phyloP scores from a whole-genome alignment of 2,888 invertebrate species.

The Empis livida region DNA sequence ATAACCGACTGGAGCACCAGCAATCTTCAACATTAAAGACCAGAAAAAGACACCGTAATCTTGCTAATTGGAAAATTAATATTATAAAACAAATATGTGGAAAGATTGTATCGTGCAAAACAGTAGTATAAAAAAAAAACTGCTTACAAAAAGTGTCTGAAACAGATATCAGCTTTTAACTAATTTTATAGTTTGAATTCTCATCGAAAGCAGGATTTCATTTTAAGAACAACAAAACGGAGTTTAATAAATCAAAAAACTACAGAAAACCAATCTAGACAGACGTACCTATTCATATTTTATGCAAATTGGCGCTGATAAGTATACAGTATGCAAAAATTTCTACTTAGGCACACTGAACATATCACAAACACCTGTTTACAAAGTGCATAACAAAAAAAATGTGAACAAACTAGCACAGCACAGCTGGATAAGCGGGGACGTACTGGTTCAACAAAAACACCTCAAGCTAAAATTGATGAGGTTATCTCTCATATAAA shows the following conservation, averaged over 20 bases:
- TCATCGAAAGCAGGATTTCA: constrained; percentile 2
- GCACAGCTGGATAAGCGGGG: not conserved
- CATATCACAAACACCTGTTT: constrained; percentile 4
- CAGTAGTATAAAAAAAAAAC: too few species aligned
- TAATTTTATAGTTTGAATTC: constrained; percentile 1
- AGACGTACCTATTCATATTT: not conserved
- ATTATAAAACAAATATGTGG: too few species aligned
- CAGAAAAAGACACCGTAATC: too few species aligned
- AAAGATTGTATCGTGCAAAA: too few species aligned
- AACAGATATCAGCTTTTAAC: too few species aligned
- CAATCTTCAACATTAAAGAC: too few species aligned
- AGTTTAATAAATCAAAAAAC: constrained; percentile 1
- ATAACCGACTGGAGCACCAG: too few species aligned
- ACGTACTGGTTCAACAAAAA: not conserved
- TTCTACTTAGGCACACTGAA: constrained; percentile 5
- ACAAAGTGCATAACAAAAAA: constrained; percentile 3
- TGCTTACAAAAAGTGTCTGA: too few species aligned
- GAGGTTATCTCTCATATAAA: not conserved
- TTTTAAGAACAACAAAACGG: constrained; percentile 1
- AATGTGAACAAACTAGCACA: not conserved
- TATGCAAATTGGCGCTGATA: too few species aligned
- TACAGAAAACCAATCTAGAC: not conserved
- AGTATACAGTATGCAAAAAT: constrained; percentile 4
- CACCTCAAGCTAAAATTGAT: not conserved
- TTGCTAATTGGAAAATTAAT: too few species aligned